A percentile compares a stretch with the other conserved stretches of the same genome.
Evolutionary conservation across 2,113 vertebrate species (phyloP).

Genomic region (Coptodon rendalli): DNA sequence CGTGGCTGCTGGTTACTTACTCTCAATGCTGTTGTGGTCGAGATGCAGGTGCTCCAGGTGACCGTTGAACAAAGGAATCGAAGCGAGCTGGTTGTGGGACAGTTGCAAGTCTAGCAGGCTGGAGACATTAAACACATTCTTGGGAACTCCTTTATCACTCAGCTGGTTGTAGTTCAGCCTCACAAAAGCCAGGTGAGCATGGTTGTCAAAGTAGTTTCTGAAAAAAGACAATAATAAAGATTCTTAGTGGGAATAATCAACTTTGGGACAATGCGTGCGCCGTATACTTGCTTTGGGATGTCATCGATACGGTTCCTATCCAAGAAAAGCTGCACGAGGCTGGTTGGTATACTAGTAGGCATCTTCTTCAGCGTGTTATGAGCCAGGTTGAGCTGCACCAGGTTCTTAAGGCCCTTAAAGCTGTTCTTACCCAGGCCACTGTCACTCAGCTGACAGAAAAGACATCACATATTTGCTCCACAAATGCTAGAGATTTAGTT

Average conservation of each 20-base stretch:
- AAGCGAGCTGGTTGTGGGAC: constrained; percentile 88
- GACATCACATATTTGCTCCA: background rate
- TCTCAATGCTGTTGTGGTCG: constrained; percentile 90
- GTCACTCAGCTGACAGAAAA: constrained; percentile 71
- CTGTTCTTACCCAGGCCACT: constrained; percentile 81
- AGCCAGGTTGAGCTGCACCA: constrained; percentile 95
- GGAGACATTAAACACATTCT: constrained; percentile 87
- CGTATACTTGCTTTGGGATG: constrained; percentile 76
- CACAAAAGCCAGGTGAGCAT: constrained; percentile 86
- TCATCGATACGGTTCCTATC: constrained; percentile 89
- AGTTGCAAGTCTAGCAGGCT: constrained; percentile 90
- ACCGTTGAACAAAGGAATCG: constrained; percentile 79
- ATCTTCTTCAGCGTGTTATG: constrained; percentile 89
- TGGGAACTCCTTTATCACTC: constrained; percentile 87
- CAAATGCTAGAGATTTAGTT: background rate
- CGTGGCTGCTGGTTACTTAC: constrained; percentile 59
- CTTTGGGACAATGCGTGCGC: background rate
- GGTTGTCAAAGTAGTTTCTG: constrained; percentile 83
- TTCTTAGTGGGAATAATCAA: background rate
- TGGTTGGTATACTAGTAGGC: constrained; percentile 81
- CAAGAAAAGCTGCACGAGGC: constrained; percentile 89
- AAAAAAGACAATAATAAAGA: background rate
- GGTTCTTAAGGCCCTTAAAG: constrained; percentile 87
- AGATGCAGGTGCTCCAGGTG: constrained; percentile 93
- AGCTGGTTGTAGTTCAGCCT: constrained; percentile 93